Conservation (phyloP, 2,113 vertebrate species). For the Bufo gargarizans region DNA sequence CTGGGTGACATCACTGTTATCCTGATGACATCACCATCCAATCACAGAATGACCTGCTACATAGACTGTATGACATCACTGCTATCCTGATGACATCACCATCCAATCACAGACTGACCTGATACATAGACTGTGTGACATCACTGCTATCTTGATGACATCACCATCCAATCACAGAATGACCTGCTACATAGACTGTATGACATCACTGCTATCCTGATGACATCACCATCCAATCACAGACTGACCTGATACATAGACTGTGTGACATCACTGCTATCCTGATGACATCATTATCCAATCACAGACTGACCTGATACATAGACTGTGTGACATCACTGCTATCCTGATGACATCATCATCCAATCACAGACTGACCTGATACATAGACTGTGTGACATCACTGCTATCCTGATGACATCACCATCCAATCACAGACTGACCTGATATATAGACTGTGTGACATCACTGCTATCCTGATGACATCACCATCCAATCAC, state of each 20-base stretch:
- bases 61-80: too few species aligned
- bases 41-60: neutral
- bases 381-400: too few species aligned
- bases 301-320: too few species aligned
- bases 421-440: neutral
- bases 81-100: neutral
- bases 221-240: neutral
- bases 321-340: neutral
- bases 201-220: neutral
- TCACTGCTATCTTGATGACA: neutral
- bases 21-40: too few species aligned
- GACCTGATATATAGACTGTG: neutral
- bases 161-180: neutral
- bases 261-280: neutral
- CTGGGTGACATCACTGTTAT: too few species aligned
- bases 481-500: neutral
- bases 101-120: neutral
- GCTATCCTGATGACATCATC: neutral
- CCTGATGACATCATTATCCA: too few species aligned
- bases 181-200: neutral
- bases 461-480: neutral
- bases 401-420: neutral
- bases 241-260: neutral
- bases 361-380: neutral
- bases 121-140: neutral